Conservation (phyloP, 2,113 vertebrate genomes). For the Microtus ochrogaster region DNA sequence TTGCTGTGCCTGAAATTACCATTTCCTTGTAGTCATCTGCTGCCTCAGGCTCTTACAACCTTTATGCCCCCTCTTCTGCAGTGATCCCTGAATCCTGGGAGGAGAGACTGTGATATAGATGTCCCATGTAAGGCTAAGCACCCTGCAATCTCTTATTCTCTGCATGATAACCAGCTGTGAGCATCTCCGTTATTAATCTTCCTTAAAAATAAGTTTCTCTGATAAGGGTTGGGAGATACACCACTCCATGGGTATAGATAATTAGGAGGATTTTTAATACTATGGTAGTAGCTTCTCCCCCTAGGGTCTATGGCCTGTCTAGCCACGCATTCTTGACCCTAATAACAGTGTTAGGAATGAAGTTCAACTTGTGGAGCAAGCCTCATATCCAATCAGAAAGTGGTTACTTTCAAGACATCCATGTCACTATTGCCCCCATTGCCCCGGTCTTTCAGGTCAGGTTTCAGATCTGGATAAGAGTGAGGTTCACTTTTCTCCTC, state of each 20-base stretch:
- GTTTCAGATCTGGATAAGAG: background rate
- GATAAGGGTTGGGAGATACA: background rate
- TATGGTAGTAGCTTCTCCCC: too few relatives aligned
- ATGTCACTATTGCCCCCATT: background rate
- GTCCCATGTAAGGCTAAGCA: background rate
- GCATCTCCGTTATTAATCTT: background rate
- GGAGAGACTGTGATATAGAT: background rate
- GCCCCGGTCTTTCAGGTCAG: background rate
- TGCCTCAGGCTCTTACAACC: background rate
- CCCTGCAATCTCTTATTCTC: background rate
- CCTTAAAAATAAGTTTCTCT: background rate
- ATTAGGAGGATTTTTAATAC: background rate
- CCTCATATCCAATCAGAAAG: background rate
- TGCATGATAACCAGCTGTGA: background rate
- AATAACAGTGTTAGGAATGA: background rate
- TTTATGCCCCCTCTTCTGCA: background rate
- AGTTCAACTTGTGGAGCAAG: background rate
- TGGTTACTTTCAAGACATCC: background rate
- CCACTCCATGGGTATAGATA: background rate
- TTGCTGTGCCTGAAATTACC: background rate
- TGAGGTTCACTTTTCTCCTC: background rate
- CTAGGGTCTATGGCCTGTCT: too few relatives aligned
- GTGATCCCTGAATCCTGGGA: background rate
- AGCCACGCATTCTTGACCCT: background rate
- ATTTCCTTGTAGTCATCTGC: background rate